Conservation (phyloP, 2,888 invertebrate genomes). For the Chrysomela aeneicollis region DNA sequence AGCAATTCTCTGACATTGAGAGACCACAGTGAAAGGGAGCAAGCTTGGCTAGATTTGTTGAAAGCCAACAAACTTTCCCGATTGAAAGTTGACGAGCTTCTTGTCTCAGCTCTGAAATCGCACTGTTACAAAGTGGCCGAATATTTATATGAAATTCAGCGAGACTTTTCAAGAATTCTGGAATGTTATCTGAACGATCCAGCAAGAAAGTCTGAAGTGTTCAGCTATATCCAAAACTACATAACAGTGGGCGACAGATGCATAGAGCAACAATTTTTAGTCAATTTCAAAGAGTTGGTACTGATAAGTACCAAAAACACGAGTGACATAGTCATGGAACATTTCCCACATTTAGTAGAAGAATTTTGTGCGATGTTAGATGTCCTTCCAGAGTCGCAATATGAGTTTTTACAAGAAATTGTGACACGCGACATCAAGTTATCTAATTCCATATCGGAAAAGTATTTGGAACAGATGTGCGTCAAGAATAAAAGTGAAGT, state of each 20-base stretch:
- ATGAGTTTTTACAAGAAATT: constrained; percentile 69
- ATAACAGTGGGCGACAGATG: constrained; percentile 58
- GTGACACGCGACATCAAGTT: constrained; percentile 57
- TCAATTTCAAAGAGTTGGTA: constrained; percentile 65
- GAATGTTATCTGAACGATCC: constrained; percentile 74
- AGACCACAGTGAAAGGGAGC: constrained; percentile 74
- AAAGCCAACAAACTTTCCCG: constrained; percentile 68
- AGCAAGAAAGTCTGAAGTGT: constrained; percentile 69
- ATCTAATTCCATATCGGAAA: constrained; percentile 65
- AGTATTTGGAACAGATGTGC: constrained; percentile 71
- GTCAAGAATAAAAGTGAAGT: constrained; percentile 65
- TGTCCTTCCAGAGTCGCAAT: constrained; percentile 61
- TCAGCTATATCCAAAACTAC: constrained; percentile 65
- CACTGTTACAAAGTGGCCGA: constrained; percentile 77
- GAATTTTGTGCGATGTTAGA: constrained; percentile 62
- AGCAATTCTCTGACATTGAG: constrained; percentile 55
- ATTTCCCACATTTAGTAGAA: constrained; percentile 63
- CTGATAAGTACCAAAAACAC: constrained; percentile 69
- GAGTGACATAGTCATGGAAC: constrained; percentile 69
- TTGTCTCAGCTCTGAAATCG: constrained; percentile 70
- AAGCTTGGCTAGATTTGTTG: constrained; percentile 75
- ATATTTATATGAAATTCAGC: constrained; percentile 69
- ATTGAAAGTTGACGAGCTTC: constrained; percentile 67
- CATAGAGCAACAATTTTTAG: constrained; percentile 61
- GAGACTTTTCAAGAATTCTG: constrained; percentile 70